Evolutionary conservation across 1,140 invertebrate genomes (phyloP).

Genomic region (Rhopalosiphum maidis): DNA sequence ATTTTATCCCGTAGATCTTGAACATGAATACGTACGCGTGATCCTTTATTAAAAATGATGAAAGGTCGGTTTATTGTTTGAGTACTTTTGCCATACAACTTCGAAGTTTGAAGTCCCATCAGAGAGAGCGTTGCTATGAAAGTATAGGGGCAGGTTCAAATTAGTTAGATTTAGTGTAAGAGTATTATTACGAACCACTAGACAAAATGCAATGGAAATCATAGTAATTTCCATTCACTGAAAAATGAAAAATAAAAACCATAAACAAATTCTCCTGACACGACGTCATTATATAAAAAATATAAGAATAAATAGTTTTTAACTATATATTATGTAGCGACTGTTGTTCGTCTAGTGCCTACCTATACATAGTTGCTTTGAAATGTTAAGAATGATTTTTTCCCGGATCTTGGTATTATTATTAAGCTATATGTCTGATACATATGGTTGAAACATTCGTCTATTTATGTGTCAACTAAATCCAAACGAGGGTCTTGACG

Average conservation of each 20-base stretch:
- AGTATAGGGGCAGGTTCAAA: not conserved
- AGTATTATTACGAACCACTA: not conserved
- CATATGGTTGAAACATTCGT: not conserved
- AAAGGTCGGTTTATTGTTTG: constrained; percentile 38
- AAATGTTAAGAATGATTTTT: not conserved
- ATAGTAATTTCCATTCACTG: not conserved
- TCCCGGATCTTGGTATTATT: not conserved
- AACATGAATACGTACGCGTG: not conserved
- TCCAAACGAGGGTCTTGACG: not conserved
- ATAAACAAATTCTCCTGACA: not conserved
- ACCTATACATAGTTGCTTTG: not conserved
- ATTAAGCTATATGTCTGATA: not conserved
- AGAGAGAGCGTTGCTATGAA: not conserved
- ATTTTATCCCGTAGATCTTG: not conserved
- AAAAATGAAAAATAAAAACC: not conserved
- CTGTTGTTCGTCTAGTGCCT: not conserved
- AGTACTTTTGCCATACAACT: not conserved
- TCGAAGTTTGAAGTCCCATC: not conserved
- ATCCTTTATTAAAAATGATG: constrained; percentile 12
- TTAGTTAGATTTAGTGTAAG: constrained; percentile 13
- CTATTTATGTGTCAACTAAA: constrained; percentile 4
- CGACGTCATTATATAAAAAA: not conserved
- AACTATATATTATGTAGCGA: not conserved
- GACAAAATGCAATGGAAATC: not conserved
- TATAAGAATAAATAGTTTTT: not conserved